Evolutionary conservation across 2,797 vertebrate genomes (phyloP).

Genomic region (Falco concolor): DNA sequence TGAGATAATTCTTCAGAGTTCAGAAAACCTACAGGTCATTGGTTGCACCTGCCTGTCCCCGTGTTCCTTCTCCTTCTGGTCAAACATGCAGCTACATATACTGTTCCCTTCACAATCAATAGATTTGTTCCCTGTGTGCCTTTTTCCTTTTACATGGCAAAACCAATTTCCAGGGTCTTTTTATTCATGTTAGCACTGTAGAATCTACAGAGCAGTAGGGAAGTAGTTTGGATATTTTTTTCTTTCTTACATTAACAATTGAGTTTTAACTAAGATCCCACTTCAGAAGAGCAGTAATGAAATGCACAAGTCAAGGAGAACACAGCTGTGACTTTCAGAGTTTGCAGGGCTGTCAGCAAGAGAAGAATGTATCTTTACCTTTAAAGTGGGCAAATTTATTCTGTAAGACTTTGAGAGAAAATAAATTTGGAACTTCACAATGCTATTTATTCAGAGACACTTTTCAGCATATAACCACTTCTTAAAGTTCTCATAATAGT

Average conservation of each 20-base stretch:
- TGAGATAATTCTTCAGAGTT: not conserved
- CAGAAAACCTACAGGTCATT: not conserved
- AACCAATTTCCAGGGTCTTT: not conserved
- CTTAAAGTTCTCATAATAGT: constrained; percentile 24
- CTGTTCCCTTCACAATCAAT: not conserved
- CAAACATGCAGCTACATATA: not conserved
- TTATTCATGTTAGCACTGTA: not conserved
- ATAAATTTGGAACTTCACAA: constrained; percentile 20
- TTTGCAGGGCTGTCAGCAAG: not conserved
- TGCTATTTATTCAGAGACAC: constrained; percentile 36
- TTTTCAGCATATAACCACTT: not conserved
- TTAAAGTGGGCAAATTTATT: constrained; percentile 33
- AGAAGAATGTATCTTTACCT: not conserved
- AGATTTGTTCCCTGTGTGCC: not conserved
- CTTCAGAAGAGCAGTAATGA: not conserved
- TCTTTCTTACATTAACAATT: not conserved
- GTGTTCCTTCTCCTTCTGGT: not conserved
- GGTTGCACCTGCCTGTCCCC: not conserved
- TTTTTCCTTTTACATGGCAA: not conserved
- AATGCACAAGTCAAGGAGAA: not conserved
- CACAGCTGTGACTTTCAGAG: not conserved
- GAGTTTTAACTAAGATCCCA: not conserved
- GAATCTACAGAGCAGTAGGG: not conserved
- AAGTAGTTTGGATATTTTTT: not conserved
- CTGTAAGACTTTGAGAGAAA: constrained; percentile 29